Evolutionary conservation across 2,113 vertebrate species (phyloP).

Genomic region (Acinonyx jubatus): DNA sequence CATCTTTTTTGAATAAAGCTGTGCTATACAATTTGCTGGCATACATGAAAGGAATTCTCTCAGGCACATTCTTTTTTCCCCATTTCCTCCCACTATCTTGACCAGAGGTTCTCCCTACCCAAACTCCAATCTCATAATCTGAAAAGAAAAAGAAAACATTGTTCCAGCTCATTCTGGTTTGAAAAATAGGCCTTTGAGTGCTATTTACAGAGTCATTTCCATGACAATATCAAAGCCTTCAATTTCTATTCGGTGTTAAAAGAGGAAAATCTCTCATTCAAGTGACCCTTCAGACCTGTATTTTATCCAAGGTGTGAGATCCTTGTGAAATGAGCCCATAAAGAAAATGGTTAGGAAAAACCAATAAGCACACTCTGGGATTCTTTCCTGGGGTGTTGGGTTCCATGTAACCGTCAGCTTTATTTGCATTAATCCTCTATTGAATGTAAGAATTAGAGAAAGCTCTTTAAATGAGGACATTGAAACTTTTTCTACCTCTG

Average conservation of each 20-base stretch:
- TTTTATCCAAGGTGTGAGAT: constrained; percentile 61
- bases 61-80: background rate
- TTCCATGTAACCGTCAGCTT: background rate
- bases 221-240: constrained; percentile 34
- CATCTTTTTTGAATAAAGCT: background rate
- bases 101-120: background rate
- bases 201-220: constrained; percentile 60
- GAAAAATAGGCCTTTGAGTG: constrained; percentile 36
- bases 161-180: constrained; percentile 63
- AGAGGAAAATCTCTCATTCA: constrained; percentile 19
- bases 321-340: constrained; percentile 45
- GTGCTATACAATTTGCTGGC: background rate
- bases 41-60: background rate
- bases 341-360: constrained; percentile 48
- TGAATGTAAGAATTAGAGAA: constrained; percentile 2
- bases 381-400: background rate
- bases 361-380: background rate
- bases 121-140: constrained; percentile 23
- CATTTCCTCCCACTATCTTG: background rate
- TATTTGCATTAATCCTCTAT: background rate
- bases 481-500: constrained; percentile 37
- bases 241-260: constrained; percentile 48
- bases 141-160: constrained; percentile 68
- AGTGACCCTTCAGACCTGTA: constrained; percentile 22
- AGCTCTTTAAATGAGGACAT: constrained; percentile 40